Conservation (phyloP, 2,113 vertebrate species). For the Leptosomus discolor region DNA sequence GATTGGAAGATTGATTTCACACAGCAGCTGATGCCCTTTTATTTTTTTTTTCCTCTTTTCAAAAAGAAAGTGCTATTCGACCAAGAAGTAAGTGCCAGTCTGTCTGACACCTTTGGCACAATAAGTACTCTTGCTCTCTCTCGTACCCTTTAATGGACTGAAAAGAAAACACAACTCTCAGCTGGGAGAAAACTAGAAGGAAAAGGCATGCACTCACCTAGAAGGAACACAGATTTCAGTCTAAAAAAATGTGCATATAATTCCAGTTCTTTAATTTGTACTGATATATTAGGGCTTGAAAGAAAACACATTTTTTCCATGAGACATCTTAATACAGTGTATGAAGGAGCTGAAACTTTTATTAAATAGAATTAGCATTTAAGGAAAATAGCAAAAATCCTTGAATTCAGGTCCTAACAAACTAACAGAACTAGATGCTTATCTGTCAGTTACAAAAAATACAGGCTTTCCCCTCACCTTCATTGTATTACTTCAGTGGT, state of each 20-base stretch:
- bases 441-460: neutral
- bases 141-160: neutral
- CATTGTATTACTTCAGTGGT: neutral
- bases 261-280: neutral
- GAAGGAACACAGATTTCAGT: neutral
- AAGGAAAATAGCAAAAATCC: neutral
- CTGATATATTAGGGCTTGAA: neutral
- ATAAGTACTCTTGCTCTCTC: neutral
- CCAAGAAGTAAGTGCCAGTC: neutral
- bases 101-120: slow-evolving; percentile 27
- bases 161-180: neutral
- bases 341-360: neutral
- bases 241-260: neutral
- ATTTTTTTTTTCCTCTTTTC: neutral
- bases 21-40: neutral
- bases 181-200: neutral
- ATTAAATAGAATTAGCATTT: neutral
- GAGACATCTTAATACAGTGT: neutral
- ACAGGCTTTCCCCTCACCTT: neutral
- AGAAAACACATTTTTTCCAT: neutral
- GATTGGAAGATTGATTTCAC: slow-evolving; percentile 29
- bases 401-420: neutral
- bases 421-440: neutral
- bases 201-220: neutral
- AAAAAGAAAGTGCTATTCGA: neutral